Base-by-base conservation (phyloP, 2,888 invertebrate species). In the Parthenolecanium corni region DNA sequence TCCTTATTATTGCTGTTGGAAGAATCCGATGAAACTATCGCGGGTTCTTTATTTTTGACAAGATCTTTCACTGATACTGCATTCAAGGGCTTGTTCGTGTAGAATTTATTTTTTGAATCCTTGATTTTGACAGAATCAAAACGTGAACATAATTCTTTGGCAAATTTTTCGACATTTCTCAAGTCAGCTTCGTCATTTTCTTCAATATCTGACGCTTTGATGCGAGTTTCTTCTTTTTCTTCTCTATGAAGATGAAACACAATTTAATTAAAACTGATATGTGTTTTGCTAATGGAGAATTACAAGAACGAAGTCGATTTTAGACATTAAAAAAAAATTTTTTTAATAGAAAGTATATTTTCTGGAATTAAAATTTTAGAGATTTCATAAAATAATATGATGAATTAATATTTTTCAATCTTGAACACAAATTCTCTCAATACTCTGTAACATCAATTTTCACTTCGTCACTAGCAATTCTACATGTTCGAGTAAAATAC, bases 101-200 rank as follows among this genome's bases (percentile, higher is more conserved):
- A 80, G 65, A 79, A 82, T 21, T 71, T 74, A 18, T 49, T 70
- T 24, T 67, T 67, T 11, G 4, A 11, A 11, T 64, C 36, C 25
- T 44, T 64, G 4, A 68, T 64, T 18, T 72, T 73, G 1, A 71
- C 67, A 40, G 74, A 73, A 65, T 75, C 74, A 62, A 80, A 76
- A 73, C 76, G 80, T 16, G 77, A 72, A 64, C 80, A 76, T 62
- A 82, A 73, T 66, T 78, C 78, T 68, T 78, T 76, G 0, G 80
- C 72, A 70, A 82, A 80, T 5, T 77, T 76, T 64, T 71, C 70
- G 38, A 71, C 69, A 0, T 69, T 69, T 6, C 9, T 9, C 66
- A 73, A 69, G 61, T 79, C 77, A 68, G 76, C 75, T 64, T 74
- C 65, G 36, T 81, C 69, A 67, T 80, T 80, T 67, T 78, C 76